Base-by-base conservation (phyloP, 2,113 vertebrate species). In the Gavialis gangeticus region DNA sequence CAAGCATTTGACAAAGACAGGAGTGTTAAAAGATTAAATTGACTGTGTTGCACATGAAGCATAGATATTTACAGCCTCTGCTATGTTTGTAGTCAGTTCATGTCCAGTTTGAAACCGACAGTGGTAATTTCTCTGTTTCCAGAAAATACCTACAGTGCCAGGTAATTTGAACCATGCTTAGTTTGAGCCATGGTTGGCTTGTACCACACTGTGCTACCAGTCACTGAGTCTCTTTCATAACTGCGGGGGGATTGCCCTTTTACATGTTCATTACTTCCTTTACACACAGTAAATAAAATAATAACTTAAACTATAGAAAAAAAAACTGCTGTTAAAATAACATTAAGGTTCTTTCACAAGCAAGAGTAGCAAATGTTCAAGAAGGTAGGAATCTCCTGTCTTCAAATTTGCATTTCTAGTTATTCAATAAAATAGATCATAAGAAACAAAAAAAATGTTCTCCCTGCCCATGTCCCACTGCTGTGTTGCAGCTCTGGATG, bases 81-180 rank as follows among this genome's bases (percentile, higher is more conserved):
- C 91, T 54, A 12, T 95, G 82, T 93, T 96, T 84, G 91, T 62
- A 89, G 55, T 85, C 93, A 95, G 89, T 25, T 80, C 73, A 37
- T 96, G 95, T 95, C 90, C 75, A 87, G 67, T 96, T 91, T 60
- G 55, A 95, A 97, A 96, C 28, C 64, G 77, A 59, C 30, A 82
- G 88, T 25, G 75, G 37, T 88, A 82, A 92, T 96, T 93, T 97
- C 94, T 95, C 94, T 95, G 93, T 93, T 97, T 94, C 87, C 77
- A 91, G 78, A 85, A 93, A 96, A 94, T 94, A 88, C 85, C 94
- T 93, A 62, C 4, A 66, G 57, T 89, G 82, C 86, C 86, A 84
- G 77, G 75, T 94, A 88, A 91, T 80, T 87, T 95, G 73, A 94
- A 37, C 84, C 54, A 0, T 84, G 75, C 79, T 71, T 84, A 30